Conservation (phyloP, 2,888 invertebrate genomes). For the Drosophila eohydei region DNA sequence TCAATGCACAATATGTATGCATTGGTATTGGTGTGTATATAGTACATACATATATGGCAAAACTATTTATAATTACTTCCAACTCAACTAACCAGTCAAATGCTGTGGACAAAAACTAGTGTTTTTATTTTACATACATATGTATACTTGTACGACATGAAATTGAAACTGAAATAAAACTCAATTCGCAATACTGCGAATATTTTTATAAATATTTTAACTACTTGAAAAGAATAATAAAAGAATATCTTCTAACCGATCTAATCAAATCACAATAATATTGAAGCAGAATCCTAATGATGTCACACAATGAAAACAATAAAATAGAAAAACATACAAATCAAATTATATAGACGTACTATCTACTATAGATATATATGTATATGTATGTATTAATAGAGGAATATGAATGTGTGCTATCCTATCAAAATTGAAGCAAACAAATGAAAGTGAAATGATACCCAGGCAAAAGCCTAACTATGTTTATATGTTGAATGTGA, state of each 20-base stretch:
- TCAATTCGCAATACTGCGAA: slow-evolving; percentile 38
- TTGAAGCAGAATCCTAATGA: slow-evolving; percentile 37
- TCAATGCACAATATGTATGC: slow-evolving; percentile 12
- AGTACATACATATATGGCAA: slow-evolving; percentile 7
- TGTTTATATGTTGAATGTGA: slow-evolving; percentile 68
- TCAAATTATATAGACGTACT: slow-evolving; percentile 50
- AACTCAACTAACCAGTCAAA: slow-evolving; percentile 30
- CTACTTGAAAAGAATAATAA: slow-evolving; percentile 14
- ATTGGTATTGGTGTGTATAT: slow-evolving; percentile 31
- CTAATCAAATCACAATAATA: slow-evolving; percentile 32
- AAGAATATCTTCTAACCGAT: slow-evolving; percentile 33
- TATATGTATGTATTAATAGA: slow-evolving; percentile 37
- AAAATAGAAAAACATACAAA: slow-evolving; percentile 15
- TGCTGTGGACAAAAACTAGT: slow-evolving; percentile 34
- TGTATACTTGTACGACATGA: slow-evolving; percentile 24
- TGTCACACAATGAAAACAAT: slow-evolving; percentile 39
- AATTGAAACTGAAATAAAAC: slow-evolving; percentile 40
- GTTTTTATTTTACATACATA: slow-evolving; percentile 22
- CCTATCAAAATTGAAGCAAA: slow-evolving; percentile 52
- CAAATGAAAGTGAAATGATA: slow-evolving; percentile 27
- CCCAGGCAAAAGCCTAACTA: slow-evolving; percentile 38
- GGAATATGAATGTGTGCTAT: slow-evolving; percentile 63
- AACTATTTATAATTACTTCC: slow-evolving; percentile 35
- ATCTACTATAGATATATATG: slow-evolving; percentile 33
- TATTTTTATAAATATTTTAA: slow-evolving; percentile 65